Evolutionary conservation across 2,888 invertebrate species (phyloP), one percentile per base, ranked within the genome.

Genomic region (Nomada lathburiana): DNA sequence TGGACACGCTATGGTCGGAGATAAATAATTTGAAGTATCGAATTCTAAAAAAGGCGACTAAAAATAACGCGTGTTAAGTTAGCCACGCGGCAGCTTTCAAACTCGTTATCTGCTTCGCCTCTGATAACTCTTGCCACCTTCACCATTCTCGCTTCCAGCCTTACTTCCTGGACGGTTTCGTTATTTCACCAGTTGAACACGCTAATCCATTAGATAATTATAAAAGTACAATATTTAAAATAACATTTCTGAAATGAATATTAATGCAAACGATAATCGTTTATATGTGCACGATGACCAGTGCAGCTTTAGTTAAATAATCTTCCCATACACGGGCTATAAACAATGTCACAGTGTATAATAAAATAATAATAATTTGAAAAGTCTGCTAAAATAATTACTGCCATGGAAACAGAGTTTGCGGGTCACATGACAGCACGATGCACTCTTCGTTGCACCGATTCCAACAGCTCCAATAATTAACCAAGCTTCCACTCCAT

Each of bases 51-150:
- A 76, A 57, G 57, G 18, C n/a, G 50, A 52, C 50, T 74, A 59
- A 63, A 36, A 57, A 57, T 69, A 70, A 76, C 63, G n/a, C 13
- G 20, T 2, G 57, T 76, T 26, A 55, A 70, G 57, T 76, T 70
- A 50, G 70, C 64, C 50, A 70, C 70, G 57, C 70, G 63, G 55
- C 53, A 16, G 68, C 74, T 68, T 75, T 63, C 75, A 42, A 68
- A 78, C 55, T 68, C 55, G 78, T 78, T 78, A 78, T 78, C 75
- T 71, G 16, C 36, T 57, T 75, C 18, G 50, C 20, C n/a, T 26
- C 63, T 75, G 78, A 78, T 78, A 75, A 78, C 77, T 72, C 42
- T 1, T 36, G 72, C 29, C 73, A 78, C 74, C 78, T 74, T 74
- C 68, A 2, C 47, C 73, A 73, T 29, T 50, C 68, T 26, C 55